These are phyloP conservation scores for Magallana ariakensis DNA, from an alignment of 1,140 invertebrate genomes.

Conservation along the genomic window DNA sequence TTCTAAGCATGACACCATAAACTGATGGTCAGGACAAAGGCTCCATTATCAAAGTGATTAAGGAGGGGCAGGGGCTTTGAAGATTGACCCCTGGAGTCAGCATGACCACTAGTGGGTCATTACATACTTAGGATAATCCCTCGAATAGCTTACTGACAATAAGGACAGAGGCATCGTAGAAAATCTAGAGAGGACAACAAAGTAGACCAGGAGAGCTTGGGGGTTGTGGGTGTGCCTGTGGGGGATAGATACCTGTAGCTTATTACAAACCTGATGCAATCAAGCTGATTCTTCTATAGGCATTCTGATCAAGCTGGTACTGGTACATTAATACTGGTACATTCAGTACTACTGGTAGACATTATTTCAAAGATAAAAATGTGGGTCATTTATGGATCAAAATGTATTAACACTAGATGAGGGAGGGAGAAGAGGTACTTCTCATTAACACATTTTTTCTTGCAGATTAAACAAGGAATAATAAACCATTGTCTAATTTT, in stretches of 20 bases:
- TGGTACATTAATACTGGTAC: too few species aligned
- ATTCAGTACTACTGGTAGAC: too few species aligned
- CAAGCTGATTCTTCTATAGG: too few species aligned
- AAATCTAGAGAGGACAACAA: conserved; percentile 16
- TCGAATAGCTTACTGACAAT: background rate
- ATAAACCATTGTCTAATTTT: too few species aligned
- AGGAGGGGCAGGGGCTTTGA: conserved; percentile 10
- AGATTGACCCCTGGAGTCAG: background rate
- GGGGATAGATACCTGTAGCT: background rate
- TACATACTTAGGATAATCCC: conserved; percentile 18
- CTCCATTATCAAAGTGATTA: conserved; percentile 3
- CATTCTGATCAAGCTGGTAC: too few species aligned
- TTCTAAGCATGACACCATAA: background rate
- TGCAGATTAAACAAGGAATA: too few species aligned
- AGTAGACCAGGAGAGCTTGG: background rate
- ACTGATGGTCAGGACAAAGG: conserved; percentile 12
- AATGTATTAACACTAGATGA: too few species aligned
- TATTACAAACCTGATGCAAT: background rate
- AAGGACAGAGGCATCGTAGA: background rate
- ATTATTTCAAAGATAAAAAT: too few species aligned
- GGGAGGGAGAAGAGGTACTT: too few species aligned
- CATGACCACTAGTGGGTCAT: background rate
- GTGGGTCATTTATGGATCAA: too few species aligned
- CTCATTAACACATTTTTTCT: too few species aligned
- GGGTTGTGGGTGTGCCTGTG: background rate